These are phyloP conservation scores for Elephantulus edwardii DNA, from an alignment of 2,113 vertebrate species.

Conservation along the genomic window DNA sequence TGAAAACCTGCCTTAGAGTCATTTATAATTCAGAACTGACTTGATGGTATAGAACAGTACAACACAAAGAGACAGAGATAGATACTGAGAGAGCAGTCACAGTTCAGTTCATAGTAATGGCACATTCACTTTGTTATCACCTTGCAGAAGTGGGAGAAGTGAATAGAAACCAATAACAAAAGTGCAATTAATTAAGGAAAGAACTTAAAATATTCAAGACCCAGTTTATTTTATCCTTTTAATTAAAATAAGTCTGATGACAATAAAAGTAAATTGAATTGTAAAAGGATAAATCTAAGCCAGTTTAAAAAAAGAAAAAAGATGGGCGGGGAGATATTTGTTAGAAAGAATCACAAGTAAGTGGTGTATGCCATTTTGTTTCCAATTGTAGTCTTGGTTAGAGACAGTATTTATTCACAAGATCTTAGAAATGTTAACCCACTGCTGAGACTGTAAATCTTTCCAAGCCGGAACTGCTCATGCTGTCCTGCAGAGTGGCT, in stretches of 20 bases:
- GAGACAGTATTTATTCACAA: too few species aligned
- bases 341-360: background rate
- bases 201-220: background rate
- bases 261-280: conserved; percentile 34
- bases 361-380: background rate
- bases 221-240: conserved; percentile 25
- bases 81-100: too few species aligned
- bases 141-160: conserved; percentile 63
- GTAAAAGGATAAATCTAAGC: too few species aligned
- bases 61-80: too few species aligned
- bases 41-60: too few species aligned
- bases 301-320: conserved; percentile 34
- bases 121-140: conserved; percentile 51
- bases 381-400: background rate
- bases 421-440: too few species aligned
- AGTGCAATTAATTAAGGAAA: conserved; percentile 23
- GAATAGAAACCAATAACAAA: conserved; percentile 40
- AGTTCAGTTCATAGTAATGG: background rate
- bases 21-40: too few species aligned
- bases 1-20: too few species aligned
- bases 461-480: too few species aligned
- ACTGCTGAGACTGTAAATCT: too few species aligned
- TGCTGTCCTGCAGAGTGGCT: too few species aligned
- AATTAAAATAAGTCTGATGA: conserved; percentile 25
- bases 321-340: background rate